Evolutionary conservation across 1,140 invertebrate genomes (phyloP).

Genomic region (Aricia agestis): DNA sequence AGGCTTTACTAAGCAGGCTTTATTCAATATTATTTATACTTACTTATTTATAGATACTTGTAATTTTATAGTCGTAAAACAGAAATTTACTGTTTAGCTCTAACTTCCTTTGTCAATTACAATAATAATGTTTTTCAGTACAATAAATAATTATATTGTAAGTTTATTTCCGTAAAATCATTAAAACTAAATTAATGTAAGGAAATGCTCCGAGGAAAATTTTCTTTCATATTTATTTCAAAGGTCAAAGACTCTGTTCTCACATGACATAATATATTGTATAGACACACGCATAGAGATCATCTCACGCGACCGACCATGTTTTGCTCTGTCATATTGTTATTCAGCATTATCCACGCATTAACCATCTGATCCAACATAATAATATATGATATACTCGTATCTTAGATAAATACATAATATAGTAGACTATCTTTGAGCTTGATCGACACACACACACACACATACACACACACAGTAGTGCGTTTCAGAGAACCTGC

Average conservation of each 20-base stretch:
- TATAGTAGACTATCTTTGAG: too few species aligned
- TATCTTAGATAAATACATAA: too few species aligned
- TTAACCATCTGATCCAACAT: not conserved
- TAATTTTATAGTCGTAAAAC: too few species aligned
- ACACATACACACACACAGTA: too few species aligned
- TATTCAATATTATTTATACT: too few species aligned
- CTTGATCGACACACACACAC: too few species aligned
- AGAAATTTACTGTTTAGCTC: too few species aligned
- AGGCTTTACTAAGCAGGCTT: too few species aligned
- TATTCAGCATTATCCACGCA: not conserved
- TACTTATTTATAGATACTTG: too few species aligned
- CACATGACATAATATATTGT: not conserved
- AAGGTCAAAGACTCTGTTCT: constrained; percentile 2
- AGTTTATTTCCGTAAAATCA: not conserved
- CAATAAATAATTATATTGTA: too few species aligned
- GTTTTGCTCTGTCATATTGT: not conserved
- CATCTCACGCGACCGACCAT: not conserved
- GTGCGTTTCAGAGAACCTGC: too few species aligned
- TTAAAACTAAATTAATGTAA: not conserved
- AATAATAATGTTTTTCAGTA: not conserved
- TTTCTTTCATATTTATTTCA: not conserved
- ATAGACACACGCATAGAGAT: not conserved
- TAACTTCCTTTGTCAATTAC: not conserved
- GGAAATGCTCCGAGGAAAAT: not conserved
- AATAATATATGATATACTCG: too few species aligned